These are phyloP conservation scores for Nerophis lumbriciformis DNA, from an alignment of 2,113 vertebrate species.

Conservation along the genomic window DNA sequence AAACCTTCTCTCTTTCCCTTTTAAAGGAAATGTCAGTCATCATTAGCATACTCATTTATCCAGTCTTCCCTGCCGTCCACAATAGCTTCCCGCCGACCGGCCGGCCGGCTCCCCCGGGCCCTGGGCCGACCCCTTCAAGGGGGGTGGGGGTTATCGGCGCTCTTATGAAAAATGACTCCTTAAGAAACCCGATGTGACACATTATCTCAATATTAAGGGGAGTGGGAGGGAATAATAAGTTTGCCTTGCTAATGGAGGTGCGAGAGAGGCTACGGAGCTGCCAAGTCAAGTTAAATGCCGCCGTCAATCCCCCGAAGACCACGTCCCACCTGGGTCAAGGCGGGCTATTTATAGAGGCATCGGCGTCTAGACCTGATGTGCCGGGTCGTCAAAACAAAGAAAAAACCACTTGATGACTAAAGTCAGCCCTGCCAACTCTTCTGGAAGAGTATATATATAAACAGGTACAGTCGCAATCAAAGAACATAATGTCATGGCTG, in stretches of 20 bases:
- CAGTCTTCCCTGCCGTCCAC: conserved; percentile 41
- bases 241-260: conserved; percentile 65
- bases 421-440: background rate
- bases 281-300: conserved; percentile 63
- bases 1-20: conserved; percentile 31
- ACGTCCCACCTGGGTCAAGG: conserved; percentile 12
- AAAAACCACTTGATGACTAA: background rate
- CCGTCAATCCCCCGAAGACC: conserved; percentile 56
- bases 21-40: conserved; percentile 67
- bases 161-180: conserved; percentile 69
- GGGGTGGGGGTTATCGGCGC: conserved; percentile 55
- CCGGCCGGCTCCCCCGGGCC: conserved; percentile 1
- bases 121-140: conserved; percentile 48
- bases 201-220: conserved; percentile 65
- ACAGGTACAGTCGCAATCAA: too few species aligned
- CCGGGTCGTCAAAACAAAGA: background rate
- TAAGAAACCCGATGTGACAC: conserved; percentile 59
- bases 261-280: conserved; percentile 58
- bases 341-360: conserved; percentile 43
- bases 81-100: conserved; percentile 27
- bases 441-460: too few species aligned
- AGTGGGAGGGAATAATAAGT: conserved; percentile 62
- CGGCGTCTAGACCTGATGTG: conserved; percentile 9
- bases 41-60: conserved; percentile 70
- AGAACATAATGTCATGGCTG: too few species aligned